Base-by-base conservation (phyloP, 2,113 vertebrate species). In the Lanius collurio region DNA sequence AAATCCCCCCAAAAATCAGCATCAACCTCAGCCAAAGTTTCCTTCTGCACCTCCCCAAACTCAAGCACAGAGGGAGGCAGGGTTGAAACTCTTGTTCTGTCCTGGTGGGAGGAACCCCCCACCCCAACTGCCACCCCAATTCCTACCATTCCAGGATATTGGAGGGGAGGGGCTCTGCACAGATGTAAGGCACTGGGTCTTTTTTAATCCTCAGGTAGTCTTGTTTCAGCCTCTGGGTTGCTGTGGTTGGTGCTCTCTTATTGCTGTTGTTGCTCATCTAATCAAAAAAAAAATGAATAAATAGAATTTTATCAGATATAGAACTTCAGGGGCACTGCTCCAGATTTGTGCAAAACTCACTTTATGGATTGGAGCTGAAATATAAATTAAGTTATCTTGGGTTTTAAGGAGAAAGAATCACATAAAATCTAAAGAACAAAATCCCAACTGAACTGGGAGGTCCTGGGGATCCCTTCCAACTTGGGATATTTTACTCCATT, bases 181-280 rank as follows among this genome's bases (percentile, higher is more conserved):
- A 99, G 96, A 99, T 99, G 87, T 99, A 99, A 98, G 99, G 99
- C 98, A 99, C 99, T 5, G 99, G 99, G 97, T 99, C 99, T 98
- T 99, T 99, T 97, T 99, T 99, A 91, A 99, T 99, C 56, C 99
- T 98, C 92, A 99, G 99, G 97, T 99, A 99, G 98, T 99, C 99
- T 97, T 99, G 99, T 77, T 99, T 99, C 83, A 99, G 98, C 75
- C 99, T 97, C 98, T 99, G 99, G 5, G 99, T 99, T 50, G 99
- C 99, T 95, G 99, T 99, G 8, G 99, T 99, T 28, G 99, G 99
- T 95, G 99, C 99, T 97, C 99, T 99, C 98, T 99, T 99, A 82
- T 96, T 99, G 96, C 99, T 98, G 98, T 96, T 98, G 98, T 83
- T 98, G 98, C 99, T 99, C 99, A 99, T 99, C 99, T 99, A 41